Evolutionary conservation across 2,888 invertebrate genomes (phyloP).

Genomic region (Drosophila nigricruria): DNA sequence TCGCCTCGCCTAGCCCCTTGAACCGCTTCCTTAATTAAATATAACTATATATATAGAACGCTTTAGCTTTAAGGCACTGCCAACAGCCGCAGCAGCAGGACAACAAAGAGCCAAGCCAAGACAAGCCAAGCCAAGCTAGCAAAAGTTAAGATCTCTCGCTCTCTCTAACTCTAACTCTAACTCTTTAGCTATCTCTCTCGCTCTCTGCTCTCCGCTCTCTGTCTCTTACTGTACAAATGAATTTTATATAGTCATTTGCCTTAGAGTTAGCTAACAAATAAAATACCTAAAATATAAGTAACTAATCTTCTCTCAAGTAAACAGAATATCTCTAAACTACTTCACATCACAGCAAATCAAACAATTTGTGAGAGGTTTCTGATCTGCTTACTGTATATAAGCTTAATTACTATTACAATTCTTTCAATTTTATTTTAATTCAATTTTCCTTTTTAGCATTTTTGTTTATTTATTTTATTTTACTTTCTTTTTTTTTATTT

Average conservation of each 20-base stretch:
- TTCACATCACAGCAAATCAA: slow-evolving; percentile 72
- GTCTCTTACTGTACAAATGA: slow-evolving; percentile 22
- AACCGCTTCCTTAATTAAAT: slow-evolving; percentile 25
- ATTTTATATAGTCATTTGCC: slow-evolving; percentile 46
- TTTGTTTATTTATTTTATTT: slow-evolving; percentile 9
- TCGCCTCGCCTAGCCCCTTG: slow-evolving; percentile 2
- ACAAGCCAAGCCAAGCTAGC: slow-evolving; percentile 41
- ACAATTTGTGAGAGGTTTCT: slow-evolving; percentile 82
- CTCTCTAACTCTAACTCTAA: too few species aligned
- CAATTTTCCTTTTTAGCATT: not conserved
- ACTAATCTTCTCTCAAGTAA: slow-evolving; percentile 42
- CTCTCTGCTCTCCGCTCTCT: not conserved
- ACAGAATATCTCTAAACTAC: slow-evolving; percentile 67
- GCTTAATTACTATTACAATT: slow-evolving; percentile 41
- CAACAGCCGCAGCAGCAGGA: slow-evolving; percentile 52
- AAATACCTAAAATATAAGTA: slow-evolving; percentile 12
- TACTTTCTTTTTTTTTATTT: not conserved
- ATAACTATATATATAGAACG: slow-evolving; percentile 38
- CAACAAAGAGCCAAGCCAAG: slow-evolving; percentile 57
- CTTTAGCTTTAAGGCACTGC: slow-evolving; percentile 74
- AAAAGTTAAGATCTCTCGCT: slow-evolving; percentile 14
- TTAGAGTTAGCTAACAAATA: slow-evolving; percentile 33
- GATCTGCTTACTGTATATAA: slow-evolving; percentile 72
- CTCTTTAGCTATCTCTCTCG: slow-evolving; percentile 2
- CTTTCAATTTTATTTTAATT: slow-evolving; percentile 7